A percentile compares a stretch with the other conserved stretches of the same genome.
Evolutionary conservation across 2,888 invertebrate species (phyloP).

Genomic region (Rapana venosa): DNA sequence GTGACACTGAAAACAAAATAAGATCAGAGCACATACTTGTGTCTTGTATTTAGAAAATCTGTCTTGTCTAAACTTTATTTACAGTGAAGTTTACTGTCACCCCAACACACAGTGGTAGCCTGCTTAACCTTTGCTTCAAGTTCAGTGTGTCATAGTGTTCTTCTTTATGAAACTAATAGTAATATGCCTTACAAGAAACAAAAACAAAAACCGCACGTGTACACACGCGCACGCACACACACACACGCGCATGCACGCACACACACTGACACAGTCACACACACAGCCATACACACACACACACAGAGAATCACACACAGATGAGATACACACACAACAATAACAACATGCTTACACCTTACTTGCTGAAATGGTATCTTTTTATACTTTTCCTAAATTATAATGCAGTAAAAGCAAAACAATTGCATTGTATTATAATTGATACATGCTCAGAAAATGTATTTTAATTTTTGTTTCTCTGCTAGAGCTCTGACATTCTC

Average conservation of each 20-base stretch:
- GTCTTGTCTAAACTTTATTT: too few relatives aligned
- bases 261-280: neutral
- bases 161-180: too few relatives aligned
- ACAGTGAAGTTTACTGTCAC: too few relatives aligned
- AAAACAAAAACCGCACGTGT: neutral
- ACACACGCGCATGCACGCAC: neutral
- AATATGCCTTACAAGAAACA: neutral
- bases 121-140: too few relatives aligned
- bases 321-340: neutral
- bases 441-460: too few relatives aligned
- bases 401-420: neutral
- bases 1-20: too few relatives aligned
- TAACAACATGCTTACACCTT: neutral
- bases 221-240: neutral
- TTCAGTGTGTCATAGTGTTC: too few relatives aligned
- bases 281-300: neutral
- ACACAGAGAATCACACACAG: neutral
- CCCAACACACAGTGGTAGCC: too few relatives aligned
- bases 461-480: too few relatives aligned
- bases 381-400: neutral
- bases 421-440: neutral
- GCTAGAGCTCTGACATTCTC: too few relatives aligned
- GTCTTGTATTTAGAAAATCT: too few relatives aligned
- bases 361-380: neutral
- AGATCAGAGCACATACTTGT: too few relatives aligned